Base-by-base conservation (phyloP, 2,888 invertebrate species). In the Argynnis bischoffii region DNA sequence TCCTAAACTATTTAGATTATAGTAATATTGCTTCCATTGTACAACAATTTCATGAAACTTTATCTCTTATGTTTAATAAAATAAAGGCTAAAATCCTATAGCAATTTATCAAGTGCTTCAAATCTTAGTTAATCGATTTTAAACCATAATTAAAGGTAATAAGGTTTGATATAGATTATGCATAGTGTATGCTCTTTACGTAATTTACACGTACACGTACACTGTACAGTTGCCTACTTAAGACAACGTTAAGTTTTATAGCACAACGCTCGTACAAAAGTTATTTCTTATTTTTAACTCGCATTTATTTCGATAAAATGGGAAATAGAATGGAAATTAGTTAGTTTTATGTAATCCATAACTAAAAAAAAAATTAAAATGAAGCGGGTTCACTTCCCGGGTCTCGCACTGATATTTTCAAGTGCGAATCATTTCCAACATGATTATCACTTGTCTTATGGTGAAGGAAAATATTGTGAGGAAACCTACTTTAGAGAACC, bases 191-290 rank as follows among this genome's bases (percentile, higher is more conserved):
- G 16, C 5, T 21, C 16, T 31, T 18, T 21, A 3, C 31, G 59
- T 54, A 59, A 47, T 59, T 54, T 18, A 54, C 35, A 35, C 59
- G 59, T 59, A 54, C 48, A 66, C 59, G 59, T 59, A 54, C 48
- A 66, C 59, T 54, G 53, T 56, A 65, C 51, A 53, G 65, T 65
- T 59, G 53, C 53, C 59, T 53, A 65, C 65, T 66, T 48, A 60
- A 66, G 65, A 59, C 59, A 54, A 59, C 65, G 35, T 66, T 66
- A 59, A 66, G 59, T 59, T 66, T 66, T 66, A 66, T 59, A 56
- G 59, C 59, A 35, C 18, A 66, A 50, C 16, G 50, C 26, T 66
- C 26, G 59, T 54, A 35, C 51, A 3, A 11, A 57, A 65, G 53
- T 59, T 59, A 46, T 65, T 59, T 56, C 16, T 46, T 47, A 48